Evolutionary conservation across 2,797 vertebrate species (phyloP), one percentile per base, ranked within the genome.

Genomic region (Coilia nasus): DNA sequence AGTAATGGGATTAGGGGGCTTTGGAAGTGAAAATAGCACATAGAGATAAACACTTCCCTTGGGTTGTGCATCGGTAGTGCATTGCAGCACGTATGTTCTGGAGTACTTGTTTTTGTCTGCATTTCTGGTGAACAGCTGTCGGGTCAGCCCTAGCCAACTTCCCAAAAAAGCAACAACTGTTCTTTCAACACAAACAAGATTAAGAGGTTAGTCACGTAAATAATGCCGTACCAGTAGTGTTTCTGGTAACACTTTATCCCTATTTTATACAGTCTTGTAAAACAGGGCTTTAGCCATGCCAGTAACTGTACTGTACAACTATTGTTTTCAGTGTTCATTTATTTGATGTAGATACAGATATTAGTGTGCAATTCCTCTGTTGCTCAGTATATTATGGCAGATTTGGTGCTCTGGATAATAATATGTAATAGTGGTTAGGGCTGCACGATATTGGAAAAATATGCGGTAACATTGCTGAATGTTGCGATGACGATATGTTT

Each of bases 91-190:
- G 9, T 54, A 54, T 9, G 50, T 54, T 54, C 9, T 9, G 50
- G 7, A 14, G 9, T 54, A 14, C 50, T 54, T 54, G 50, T 54
- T 54, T 54, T 54, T 14, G 50, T 54, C 71, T 78, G 71, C 71
- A 44, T 78, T 41, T 78, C 71, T 78, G 71, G 71, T 78, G 17
- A 78, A 78, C 71, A 78, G 71, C 71, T 78, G 71, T 10, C 17
- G 17, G 28, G 2, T 44, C 3, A 19, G 17, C 31, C 31, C 0
- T 21, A 54, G 67, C 31, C 71, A 78, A 44, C 31, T 78, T 78
- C 71, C 71, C 31, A 78, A 78, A 78, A 78, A 78, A 78, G 71
- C 67, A 75, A 6, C 12, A 64, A 67, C 28, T 78, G 35, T 78
- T 78, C 71, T 11, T 41, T 17, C 71, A 44, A 78, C 71, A 78